Evolutionary conservation across 35 echinoderm and acorn worm species (phyloP), one percentile per base, ranked within the genome.

Genomic region (Diadema setosum): DNA sequence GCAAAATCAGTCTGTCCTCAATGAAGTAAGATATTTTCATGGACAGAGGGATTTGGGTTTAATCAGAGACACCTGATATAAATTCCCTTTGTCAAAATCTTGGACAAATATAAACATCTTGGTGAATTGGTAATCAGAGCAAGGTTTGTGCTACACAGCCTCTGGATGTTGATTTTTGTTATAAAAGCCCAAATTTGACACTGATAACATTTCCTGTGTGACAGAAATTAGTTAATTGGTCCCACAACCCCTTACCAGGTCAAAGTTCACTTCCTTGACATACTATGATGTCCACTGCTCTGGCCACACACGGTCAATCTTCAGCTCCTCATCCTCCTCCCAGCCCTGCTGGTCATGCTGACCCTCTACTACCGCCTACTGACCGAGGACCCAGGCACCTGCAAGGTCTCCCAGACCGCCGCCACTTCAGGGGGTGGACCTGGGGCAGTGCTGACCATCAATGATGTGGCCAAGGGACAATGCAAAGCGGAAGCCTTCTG

Each of bases 361-460:
- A 91, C 73, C 43, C 56, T 93, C 41, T 97, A 97, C 69, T 3
- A 82, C 7, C 46, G 58, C 6, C 85, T 97, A 1, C 65, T 97
- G 3, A 37, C 70, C 12, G 18, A 57, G 0, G 87, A 97, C 41
- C 90, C 94, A 36, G 91, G 94, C 20, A 86, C 42, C 8, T 93
- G 90, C 59, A 49, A 56, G 43, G 41, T 65, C 23, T 92, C 94
- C 17, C 45, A 88, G 46, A 42, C 65, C 18, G 64, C 81, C 6
- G 45, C 83, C 0, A 32, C 18, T 14, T 32, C 46, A 20, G 25
- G 46, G 29, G 25, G 40, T 44, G 26, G 24, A 78, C 23, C n/a
- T 0, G 81, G 85, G 45, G 76, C 90, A n/a, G 83, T 82, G 27
- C 59, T 91, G 80, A 89, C 81, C 33, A 85, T 97, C 45, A 75